Percentiles rank a stretch among this genome's conserved stretches.
phyloP scores from a whole-genome alignment of 2,113 vertebrate species.

The Salvator merianae region DNA sequence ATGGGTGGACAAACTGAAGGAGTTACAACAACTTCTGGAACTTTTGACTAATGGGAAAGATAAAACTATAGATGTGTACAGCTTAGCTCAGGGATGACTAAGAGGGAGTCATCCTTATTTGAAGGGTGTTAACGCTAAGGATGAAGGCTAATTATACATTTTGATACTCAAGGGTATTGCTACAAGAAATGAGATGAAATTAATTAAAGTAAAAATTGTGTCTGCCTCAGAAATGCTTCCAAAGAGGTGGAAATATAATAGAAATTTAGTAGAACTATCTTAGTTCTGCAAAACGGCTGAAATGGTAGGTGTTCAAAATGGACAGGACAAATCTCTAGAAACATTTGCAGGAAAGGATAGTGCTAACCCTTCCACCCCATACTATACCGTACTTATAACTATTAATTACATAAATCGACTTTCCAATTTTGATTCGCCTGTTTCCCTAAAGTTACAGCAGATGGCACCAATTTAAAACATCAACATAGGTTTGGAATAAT shows the following conservation, averaged over 20 bases:
- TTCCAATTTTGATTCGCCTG: neutral
- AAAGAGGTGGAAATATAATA: slow-evolving; percentile 15
- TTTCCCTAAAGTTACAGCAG: neutral
- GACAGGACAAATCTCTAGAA: neutral
- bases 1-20: slow-evolving; percentile 24
- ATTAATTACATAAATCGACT: neutral
- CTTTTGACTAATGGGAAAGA: slow-evolving; percentile 33
- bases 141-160: slow-evolving; percentile 17
- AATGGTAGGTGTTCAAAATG: neutral
- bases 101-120: slow-evolving; percentile 11
- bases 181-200: slow-evolving; percentile 17
- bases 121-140: slow-evolving; percentile 11
- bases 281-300: neutral
- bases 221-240: neutral
- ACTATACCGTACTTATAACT: neutral
- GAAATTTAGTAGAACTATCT: neutral
- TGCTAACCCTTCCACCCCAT: neutral
- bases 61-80: slow-evolving; percentile 7
- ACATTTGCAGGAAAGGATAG: neutral
- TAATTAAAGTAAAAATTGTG: neutral
- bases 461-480: neutral
- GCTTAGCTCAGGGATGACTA: neutral
- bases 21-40: slow-evolving; percentile 17
- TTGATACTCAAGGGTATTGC: slow-evolving; percentile 14
- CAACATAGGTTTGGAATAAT: neutral